Percentiles rank a stretch among this genome's conserved stretches.
phyloP scores from a whole-genome alignment of 2,888 invertebrate species.

The Meganola albula region DNA sequence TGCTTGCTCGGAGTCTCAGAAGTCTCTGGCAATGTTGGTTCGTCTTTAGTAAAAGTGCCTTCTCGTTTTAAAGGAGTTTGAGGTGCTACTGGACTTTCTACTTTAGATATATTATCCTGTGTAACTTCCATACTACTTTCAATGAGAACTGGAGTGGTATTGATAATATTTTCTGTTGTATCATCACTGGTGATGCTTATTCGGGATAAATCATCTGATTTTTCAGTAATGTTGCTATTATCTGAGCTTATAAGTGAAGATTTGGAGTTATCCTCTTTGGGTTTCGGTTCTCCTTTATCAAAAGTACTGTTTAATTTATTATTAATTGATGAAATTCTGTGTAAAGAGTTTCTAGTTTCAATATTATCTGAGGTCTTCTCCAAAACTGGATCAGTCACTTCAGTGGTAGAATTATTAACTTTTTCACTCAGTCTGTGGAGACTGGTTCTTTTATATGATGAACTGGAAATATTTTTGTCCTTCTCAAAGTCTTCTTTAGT shows the following conservation, averaged over 20 bases:
- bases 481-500: conserved; percentile 18
- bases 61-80: conserved; percentile 52
- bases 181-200: conserved; percentile 64
- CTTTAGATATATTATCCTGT: conserved; percentile 10
- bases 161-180: conserved; percentile 50
- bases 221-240: conserved; percentile 42
- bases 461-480: conserved; percentile 15
- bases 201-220: conserved; percentile 38
- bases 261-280: conserved; percentile 34
- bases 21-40: conserved; percentile 26
- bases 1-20: conserved; percentile 40
- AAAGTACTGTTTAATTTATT: conserved; percentile 38
- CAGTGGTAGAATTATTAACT: conserved; percentile 7
- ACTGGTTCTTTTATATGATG: conserved; percentile 12
- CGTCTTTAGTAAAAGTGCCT: conserved; percentile 64
- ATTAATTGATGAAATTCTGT: neutral
- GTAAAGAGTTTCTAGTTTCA: conserved; percentile 7
- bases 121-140: conserved; percentile 62
- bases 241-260: conserved; percentile 51
- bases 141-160: conserved; percentile 52
- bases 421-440: conserved; percentile 11
- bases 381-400: conserved; percentile 29
- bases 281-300: conserved; percentile 31
- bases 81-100: conserved; percentile 7
- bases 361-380: conserved; percentile 20